These are phyloP conservation scores for Trogon melanurus DNA, from an alignment of 2,113 vertebrate genomes.

Conservation along the genomic window DNA sequence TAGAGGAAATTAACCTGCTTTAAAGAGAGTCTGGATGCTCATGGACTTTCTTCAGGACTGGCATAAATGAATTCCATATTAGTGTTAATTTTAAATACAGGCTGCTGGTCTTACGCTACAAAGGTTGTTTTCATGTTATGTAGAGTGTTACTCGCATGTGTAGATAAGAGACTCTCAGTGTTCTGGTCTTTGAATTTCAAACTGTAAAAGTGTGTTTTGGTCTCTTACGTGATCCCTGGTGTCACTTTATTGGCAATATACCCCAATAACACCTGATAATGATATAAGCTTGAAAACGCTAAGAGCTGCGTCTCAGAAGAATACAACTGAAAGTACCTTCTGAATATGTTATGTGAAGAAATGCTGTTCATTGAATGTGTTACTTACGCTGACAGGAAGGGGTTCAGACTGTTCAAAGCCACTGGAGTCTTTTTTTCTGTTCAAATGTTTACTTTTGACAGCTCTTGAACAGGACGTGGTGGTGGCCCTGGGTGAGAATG, in stretches of 20 bases:
- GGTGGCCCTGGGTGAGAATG: neutral
- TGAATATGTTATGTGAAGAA: neutral
- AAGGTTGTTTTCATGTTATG: neutral
- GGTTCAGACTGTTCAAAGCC: neutral
- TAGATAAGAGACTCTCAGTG: neutral
- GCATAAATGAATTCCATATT: neutral
- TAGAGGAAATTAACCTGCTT: neutral
- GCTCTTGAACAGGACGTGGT: conserved; percentile 18
- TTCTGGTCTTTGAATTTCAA: neutral
- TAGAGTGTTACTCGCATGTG: neutral
- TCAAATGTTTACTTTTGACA: conserved; percentile 9
- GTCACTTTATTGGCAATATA: neutral
- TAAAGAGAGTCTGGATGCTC: neutral
- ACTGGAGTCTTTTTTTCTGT: neutral
- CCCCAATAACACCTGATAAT: neutral
- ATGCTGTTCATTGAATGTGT: neutral
- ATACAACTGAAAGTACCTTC: neutral
- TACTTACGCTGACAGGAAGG: neutral
- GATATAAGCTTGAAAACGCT: neutral
- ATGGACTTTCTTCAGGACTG: neutral
- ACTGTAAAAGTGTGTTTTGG: neutral
- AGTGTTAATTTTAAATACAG: neutral
- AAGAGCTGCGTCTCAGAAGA: neutral
- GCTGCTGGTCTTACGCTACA: neutral
- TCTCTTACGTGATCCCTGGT: neutral